phyloP scores from a whole-genome alignment of 2,113 vertebrate genomes.

The Pangasianodon hypophthalmus region DNA sequence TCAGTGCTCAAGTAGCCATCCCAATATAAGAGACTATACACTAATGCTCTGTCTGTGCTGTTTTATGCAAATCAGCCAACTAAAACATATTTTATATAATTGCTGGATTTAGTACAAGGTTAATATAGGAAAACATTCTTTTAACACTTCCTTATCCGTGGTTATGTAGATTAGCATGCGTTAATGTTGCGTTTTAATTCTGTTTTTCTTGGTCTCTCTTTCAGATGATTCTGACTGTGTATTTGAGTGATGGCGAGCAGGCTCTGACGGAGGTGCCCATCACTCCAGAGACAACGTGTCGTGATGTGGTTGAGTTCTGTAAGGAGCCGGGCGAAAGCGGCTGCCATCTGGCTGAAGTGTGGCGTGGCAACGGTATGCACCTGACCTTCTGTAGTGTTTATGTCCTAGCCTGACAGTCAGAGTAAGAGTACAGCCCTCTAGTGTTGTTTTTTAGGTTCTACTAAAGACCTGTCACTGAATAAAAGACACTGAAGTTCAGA shows the following conservation, averaged over 20 bases:
- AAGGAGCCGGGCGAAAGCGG: constrained; percentile 96
- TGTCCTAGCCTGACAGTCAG: constrained; percentile 39
- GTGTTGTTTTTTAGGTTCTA: neutral
- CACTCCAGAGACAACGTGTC: constrained; percentile 96
- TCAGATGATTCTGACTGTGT: constrained; percentile 98
- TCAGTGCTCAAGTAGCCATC: neutral
- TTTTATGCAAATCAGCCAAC: neutral
- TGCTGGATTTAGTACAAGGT: neutral
- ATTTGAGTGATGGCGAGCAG: constrained; percentile 96
- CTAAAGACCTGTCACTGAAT: neutral
- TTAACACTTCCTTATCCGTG: neutral
- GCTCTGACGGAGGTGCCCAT: constrained; percentile 94
- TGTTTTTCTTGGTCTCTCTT: neutral
- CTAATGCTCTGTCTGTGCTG: neutral
- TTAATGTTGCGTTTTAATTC: neutral
- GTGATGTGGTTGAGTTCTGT: constrained; percentile 97
- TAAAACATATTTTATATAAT: neutral
- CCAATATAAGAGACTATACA: neutral
- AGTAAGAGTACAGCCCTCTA: neutral
- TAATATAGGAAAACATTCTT: neutral
- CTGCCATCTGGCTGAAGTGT: constrained; percentile 96
- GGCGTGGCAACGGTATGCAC: constrained; percentile 89
- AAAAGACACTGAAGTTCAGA: neutral
- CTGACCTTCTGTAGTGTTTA: neutral
- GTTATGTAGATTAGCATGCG: neutral